phyloP scores from a whole-genome alignment of 2,797 vertebrate species.

The Poecilia picta region DNA sequence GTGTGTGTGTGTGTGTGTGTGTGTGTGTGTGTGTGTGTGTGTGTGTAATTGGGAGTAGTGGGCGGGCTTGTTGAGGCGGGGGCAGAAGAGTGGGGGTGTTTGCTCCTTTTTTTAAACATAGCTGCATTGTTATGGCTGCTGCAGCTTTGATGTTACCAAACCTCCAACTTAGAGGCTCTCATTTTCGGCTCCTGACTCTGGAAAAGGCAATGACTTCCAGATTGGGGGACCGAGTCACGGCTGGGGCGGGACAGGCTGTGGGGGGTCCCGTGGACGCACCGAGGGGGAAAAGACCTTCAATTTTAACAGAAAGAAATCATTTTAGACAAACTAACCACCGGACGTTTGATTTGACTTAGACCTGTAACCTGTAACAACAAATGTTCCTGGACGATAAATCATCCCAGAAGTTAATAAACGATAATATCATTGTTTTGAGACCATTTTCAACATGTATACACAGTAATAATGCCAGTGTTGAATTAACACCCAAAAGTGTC shows the following conservation, averaged over 20 bases:
- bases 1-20: slow-evolving; percentile 25
- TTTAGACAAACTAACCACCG: neutral
- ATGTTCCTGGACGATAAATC: no score
- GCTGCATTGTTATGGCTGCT: slow-evolving; percentile 83
- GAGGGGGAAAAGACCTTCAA: neutral
- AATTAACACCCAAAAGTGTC: no score
- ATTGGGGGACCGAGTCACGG: slow-evolving; percentile 69
- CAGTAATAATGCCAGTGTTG: no score
- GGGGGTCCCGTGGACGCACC: slow-evolving; percentile 29
- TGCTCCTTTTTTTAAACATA: slow-evolving; percentile 80
- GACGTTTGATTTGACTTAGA: neutral
- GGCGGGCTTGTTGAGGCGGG: slow-evolving; percentile 55
- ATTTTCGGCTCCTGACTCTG: slow-evolving; percentile 79
- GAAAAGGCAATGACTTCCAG: slow-evolving; percentile 84
- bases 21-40: slow-evolving; percentile 26
- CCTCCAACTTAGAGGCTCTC: slow-evolving; percentile 82
- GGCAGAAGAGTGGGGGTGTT: slow-evolving; percentile 42
- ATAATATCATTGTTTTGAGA: no score
- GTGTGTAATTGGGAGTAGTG: slow-evolving; percentile 59
- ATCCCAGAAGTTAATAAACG: no score
- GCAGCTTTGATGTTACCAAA: slow-evolving; percentile 83
- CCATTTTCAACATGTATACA: no score
- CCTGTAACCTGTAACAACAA: no score
- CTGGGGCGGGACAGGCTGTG: slow-evolving; percentile 36
- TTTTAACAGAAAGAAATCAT: neutral